These are phyloP conservation scores for Diplazon laetatorius DNA, from an alignment of 2,888 invertebrate genomes.

Conservation along the genomic window DNA sequence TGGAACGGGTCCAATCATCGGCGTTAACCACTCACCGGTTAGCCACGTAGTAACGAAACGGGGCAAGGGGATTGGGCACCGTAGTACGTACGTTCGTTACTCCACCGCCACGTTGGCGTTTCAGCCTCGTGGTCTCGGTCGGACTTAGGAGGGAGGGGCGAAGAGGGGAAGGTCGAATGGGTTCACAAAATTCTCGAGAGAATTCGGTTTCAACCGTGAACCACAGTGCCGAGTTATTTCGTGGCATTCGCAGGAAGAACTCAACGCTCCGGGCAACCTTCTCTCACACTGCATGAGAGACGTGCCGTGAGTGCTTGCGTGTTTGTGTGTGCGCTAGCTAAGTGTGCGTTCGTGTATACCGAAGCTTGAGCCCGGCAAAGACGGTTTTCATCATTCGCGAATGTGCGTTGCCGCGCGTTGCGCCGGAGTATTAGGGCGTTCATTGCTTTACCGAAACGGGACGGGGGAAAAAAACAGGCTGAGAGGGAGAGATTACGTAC, in stretches of 20 bases:
- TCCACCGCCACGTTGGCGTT: neutral
- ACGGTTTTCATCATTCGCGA: conserved; percentile 33
- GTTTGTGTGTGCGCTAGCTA: neutral
- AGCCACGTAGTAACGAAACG: conserved; percentile 5
- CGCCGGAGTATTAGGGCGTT: conserved; percentile 22
- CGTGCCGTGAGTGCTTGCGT: neutral
- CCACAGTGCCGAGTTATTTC: conserved; percentile 38
- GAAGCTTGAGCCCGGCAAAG: conserved; percentile 10
- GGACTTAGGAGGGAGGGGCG: too few species aligned
- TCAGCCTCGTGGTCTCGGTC: conserved; percentile 32
- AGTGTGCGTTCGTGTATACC: neutral
- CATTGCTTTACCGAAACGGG: conserved; percentile 21
- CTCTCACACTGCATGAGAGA: neutral
- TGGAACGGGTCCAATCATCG: conserved; percentile 44
- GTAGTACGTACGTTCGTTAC: neutral
- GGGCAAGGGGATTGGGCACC: neutral
- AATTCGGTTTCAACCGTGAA: conserved; percentile 31
- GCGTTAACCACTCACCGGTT: conserved; percentile 20
- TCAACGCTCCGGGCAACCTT: neutral
- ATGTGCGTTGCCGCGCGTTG: conserved; percentile 11
- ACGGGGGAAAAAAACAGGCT: too few species aligned
- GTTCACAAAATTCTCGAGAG: conserved; percentile 28
- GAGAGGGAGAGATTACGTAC: conserved; percentile 62
- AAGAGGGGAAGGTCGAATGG: too few species aligned
- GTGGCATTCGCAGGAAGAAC: conserved; percentile 40